Percentiles rank a stretch among this genome's conserved stretches.
Evolutionary conservation across 2,113 vertebrate species (phyloP).

Genomic region (Scatophagus argus): DNA sequence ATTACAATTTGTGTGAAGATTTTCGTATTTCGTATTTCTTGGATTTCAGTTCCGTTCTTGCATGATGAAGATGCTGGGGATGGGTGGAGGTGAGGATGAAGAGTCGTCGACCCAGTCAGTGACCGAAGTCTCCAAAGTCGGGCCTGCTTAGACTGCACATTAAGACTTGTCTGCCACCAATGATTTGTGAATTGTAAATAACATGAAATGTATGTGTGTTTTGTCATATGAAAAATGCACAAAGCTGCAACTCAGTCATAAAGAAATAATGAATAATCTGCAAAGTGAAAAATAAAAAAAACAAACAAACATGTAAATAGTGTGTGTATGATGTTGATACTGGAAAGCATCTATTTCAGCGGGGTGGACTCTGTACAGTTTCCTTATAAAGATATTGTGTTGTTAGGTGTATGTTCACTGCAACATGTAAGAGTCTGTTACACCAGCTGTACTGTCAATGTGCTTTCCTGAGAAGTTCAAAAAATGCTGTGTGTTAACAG

Average conservation of each 20-base stretch:
- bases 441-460: not conserved
- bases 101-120: slow-evolving; percentile 63
- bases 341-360: not conserved
- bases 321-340: not conserved
- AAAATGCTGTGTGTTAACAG: not conserved
- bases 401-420: not conserved
- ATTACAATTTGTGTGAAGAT: not conserved
- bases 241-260: not conserved
- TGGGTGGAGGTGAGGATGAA: slow-evolving; percentile 72
- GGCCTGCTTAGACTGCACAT: slow-evolving; percentile 26
- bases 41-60: slow-evolving; percentile 61
- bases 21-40: not conserved
- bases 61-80: slow-evolving; percentile 71
- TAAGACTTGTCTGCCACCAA: not conserved
- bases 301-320: not conserved
- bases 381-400: not conserved
- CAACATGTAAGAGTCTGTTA: not conserved
- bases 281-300: slow-evolving; percentile 9
- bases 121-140: slow-evolving; percentile 75
- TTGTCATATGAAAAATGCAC: not conserved
- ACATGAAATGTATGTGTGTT: slow-evolving; percentile 4
- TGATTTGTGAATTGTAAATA: not conserved
- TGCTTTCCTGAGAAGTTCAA: not conserved
- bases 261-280: slow-evolving; percentile 2
- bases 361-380: not conserved